Evolutionary conservation across 2,888 invertebrate genomes (phyloP).

Genomic region (Folsomia candida): DNA sequence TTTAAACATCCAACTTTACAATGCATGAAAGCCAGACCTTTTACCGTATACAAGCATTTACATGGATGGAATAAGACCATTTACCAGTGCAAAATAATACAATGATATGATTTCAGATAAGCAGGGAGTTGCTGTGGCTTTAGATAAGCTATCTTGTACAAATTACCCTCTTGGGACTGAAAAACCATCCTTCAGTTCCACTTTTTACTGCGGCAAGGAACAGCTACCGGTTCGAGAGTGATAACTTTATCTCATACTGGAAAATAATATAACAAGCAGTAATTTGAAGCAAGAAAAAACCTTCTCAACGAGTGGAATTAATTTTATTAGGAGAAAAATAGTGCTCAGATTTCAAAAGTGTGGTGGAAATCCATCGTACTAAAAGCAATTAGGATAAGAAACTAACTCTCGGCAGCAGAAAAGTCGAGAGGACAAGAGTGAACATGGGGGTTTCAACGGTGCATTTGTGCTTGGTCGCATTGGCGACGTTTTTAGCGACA

Average conservation of each 20-base stretch:
- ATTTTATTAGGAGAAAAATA: background rate
- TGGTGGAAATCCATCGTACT: background rate
- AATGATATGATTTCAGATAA: background rate
- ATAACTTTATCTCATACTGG: too few relatives aligned
- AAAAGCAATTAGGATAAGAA: background rate
- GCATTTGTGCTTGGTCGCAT: background rate
- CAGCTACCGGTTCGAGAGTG: background rate
- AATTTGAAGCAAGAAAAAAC: too few relatives aligned
- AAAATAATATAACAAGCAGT: too few relatives aligned
- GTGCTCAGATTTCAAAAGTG: background rate
- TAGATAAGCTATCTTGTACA: slow-evolving; percentile 9
- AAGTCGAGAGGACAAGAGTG: background rate
- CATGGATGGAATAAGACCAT: background rate
- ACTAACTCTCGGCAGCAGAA: too few relatives aligned
- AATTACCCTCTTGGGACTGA: slow-evolving; percentile 1
- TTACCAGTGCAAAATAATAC: background rate
- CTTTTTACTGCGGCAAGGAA: background rate
- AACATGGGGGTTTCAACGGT: background rate
- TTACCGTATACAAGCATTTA: background rate
- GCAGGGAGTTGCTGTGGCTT: background rate
- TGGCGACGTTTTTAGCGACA: background rate
- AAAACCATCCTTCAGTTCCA: slow-evolving; percentile 15
- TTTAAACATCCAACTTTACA: background rate
- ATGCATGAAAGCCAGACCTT: background rate
- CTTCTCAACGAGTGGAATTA: too few relatives aligned